Conservation (phyloP, 2,113 vertebrate genomes). For the Eulemur macaco region DNA sequence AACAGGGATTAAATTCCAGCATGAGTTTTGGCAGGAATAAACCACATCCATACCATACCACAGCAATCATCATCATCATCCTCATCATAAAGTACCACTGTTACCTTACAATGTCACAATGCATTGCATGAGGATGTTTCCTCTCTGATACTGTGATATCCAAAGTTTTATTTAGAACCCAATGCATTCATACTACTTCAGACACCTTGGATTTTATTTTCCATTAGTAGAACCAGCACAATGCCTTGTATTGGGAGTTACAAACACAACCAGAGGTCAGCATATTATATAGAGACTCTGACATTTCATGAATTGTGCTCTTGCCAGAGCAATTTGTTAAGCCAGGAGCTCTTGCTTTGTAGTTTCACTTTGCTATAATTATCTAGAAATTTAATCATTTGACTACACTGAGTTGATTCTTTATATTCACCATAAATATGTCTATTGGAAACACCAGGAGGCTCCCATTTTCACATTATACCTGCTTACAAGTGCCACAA, state of each 20-base stretch:
- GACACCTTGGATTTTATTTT: not conserved
- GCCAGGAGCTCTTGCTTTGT: not conserved
- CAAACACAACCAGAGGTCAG: not conserved
- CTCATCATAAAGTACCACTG: not conserved
- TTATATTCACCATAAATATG: not conserved
- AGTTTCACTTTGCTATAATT: not conserved
- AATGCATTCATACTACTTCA: not conserved
- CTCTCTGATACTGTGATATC: not conserved
- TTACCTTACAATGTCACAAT: not conserved
- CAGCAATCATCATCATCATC: not conserved
- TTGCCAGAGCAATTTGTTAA: conserved; percentile 9
- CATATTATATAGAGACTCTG: not conserved
- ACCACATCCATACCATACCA: not conserved
- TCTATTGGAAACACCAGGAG: not conserved
- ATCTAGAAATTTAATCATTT: not conserved
- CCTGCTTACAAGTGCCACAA: not conserved
- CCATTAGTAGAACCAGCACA: not conserved
- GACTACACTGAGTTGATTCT: not conserved
- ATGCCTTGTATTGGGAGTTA: not conserved
- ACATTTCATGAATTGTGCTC: not conserved
- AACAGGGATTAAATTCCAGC: not conserved
- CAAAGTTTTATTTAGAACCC: not conserved
- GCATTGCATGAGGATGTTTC: not conserved
- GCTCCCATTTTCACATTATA: not conserved
- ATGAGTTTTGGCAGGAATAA: not conserved